Conservation (phyloP, 1,140 invertebrate genomes). For the Ooceraea biroi region DNA sequence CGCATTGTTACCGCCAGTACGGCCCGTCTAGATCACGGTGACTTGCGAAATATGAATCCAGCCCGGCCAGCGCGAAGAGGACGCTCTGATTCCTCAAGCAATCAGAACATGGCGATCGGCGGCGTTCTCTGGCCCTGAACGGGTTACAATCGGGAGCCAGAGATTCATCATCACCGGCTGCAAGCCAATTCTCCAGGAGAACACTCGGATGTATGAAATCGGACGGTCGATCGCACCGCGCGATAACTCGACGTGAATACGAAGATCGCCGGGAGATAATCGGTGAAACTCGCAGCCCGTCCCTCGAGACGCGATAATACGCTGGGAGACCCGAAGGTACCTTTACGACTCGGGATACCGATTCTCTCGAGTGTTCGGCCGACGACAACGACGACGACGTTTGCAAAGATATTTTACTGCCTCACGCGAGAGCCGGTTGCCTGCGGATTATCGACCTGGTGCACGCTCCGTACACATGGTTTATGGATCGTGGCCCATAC, state of each 20-base stretch:
- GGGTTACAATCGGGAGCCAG: conserved; percentile 53
- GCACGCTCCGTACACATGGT: conserved; percentile 78
- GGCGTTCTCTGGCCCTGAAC: conserved; percentile 58
- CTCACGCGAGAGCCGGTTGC: conserved; percentile 32
- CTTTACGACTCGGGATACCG: conserved; percentile 32
- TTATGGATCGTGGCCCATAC: conserved; percentile 81
- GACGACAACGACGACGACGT: not conserved
- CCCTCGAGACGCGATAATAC: conserved; percentile 29
- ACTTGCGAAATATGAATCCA: conserved; percentile 70
- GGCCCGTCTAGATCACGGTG: conserved; percentile 41
- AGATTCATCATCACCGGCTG: not conserved
- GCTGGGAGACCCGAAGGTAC: conserved; percentile 5
- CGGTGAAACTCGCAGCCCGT: conserved; percentile 41
- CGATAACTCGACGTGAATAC: conserved; percentile 1
- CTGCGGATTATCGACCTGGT: conserved; percentile 76
- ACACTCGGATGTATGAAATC: conserved; percentile 15
- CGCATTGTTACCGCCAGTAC: conserved; percentile 29
- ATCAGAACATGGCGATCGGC: conserved; percentile 75
- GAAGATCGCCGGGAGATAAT: conserved; percentile 39
- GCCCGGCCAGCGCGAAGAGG: conserved; percentile 39
- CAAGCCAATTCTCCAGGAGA: conserved; percentile 36
- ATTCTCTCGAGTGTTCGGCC: conserved; percentile 22
- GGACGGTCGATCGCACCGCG: conserved; percentile 15
- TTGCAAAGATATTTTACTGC: conserved; percentile 28
- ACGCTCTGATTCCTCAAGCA: conserved; percentile 75